Conservation (phyloP, 92 coral and sea anemone species). For the Parazoanthus atlanticus region DNA sequence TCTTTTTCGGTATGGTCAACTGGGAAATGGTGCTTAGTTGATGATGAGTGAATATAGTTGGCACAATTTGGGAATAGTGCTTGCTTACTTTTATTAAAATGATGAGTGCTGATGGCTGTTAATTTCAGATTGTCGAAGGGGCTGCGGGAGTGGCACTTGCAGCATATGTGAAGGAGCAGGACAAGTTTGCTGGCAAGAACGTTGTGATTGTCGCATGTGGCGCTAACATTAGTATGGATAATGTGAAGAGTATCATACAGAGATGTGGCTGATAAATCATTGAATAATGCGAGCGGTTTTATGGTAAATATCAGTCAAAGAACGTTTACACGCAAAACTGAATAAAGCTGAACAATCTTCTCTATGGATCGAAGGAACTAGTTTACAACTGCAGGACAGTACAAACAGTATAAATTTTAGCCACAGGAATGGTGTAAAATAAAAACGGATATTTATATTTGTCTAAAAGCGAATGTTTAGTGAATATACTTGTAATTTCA, state of each 20-base stretch:
- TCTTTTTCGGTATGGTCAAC: too few relatives aligned
- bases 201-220: conserved; percentile 84
- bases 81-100: not conserved
- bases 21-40: too few relatives aligned
- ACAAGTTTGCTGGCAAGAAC: conserved; percentile 60
- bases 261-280: conserved; percentile 23
- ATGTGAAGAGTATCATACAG: conserved; percentile 60
- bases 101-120: not conserved
- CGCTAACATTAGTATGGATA: conserved; percentile 71
- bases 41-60: too few relatives aligned
- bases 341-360: not conserved
- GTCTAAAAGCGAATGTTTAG: not conserved
- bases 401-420: not conserved
- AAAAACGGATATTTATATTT: not conserved
- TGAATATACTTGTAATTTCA: too few relatives aligned
- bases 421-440: not conserved
- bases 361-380: too few relatives aligned
- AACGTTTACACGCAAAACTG: too few relatives aligned
- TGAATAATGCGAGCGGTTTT: not conserved
- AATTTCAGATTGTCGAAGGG: conserved; percentile 77
- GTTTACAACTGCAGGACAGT: too few relatives aligned
- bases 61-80: too few relatives aligned
- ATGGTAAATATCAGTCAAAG: too few relatives aligned
- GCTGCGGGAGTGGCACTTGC: conserved; percentile 88
- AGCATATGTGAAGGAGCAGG: conserved; percentile 65